Base-by-base conservation (phyloP, 2,113 vertebrate genomes). In the Cisticola juncidis region DNA sequence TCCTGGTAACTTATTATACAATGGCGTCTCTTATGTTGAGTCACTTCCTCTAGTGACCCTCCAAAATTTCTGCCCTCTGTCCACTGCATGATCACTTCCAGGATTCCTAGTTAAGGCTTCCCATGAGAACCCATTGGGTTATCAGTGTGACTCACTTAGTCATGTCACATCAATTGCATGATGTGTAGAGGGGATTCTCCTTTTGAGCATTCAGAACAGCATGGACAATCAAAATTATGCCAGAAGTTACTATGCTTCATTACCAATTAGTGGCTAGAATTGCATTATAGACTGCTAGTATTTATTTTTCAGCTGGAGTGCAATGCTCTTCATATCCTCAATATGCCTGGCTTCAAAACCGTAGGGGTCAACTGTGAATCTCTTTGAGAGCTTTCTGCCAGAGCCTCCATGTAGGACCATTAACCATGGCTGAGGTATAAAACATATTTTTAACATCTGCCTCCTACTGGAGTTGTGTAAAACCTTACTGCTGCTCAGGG, bases 221-320 rank as follows among this genome's bases (percentile, higher is more conserved):
- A 42, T 31, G 22, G 47, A 4, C 22, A 35, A 38, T 33, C 9
- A 8, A 24, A 31, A 40, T 73, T 12, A 13, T 1, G 2, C 10
- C 14, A 48, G 26, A 58, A 44, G 7, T 23, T 33, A 2, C 35
- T 77, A 35, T 54, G 21, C 35, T 61, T 81, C 18, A 14, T n/a
- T 36, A 23, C 4, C 7, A 65, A 6, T 26, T 28, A 8, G 22
- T 12, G 8, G 11, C 31, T 48, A 0, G 0, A 48, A 54, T 65
- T 66, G 18, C 25, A 58, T 51, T 18, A 29, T 25, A 21, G 9
- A 12, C 9, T 69, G 11, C 11, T 54, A 31, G 31, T 35, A 40
- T 57, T 48, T 62, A 3, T 45, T 90, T 51, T 70, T 29, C 36
- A 64, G 12, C 38, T 82, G 26, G 38, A 65, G 6, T 42, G 3